Base-by-base conservation (phyloP, 2,888 invertebrate genomes). In the Strigamia transsilvanica region DNA sequence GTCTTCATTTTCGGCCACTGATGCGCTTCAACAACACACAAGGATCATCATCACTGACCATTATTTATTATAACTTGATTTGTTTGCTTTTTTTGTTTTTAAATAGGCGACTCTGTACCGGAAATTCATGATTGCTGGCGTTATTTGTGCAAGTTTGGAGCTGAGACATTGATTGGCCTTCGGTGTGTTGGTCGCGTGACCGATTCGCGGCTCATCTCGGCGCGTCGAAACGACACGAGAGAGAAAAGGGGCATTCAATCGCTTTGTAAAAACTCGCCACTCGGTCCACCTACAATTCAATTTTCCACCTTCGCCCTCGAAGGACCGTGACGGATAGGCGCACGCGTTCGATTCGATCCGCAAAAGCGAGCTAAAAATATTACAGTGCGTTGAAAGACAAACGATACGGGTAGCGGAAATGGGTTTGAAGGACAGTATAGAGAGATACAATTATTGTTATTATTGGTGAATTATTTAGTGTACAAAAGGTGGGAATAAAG, bases 351-450 rank as follows among this genome's bases (percentile, higher is more conserved):
- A 66, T 66, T 66, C 66, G 66, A 66, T 66, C 66, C 66, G 27
- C 66, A 23, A 23, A 5, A 27, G 23, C 66, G 15, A 66, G 66
- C 66, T 23, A 66, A 66, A 66, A 12, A 66, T 23, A 66, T 66
- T 23, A 23, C 13, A 66, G 27, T 66, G 66, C 27, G 66, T 66
- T 5, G 23, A 66, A 66, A 66, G 66, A 66, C 27, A 66, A 23
- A 66, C 66, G 66, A 27, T n/a, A n/a, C n/a, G n/a, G n/a, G n/a
- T 66, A 66, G 66, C 66, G 66, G 66, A 66, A 66, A 27, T 66
- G 66, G 66, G 51, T 51, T 51, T n/a, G 51, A 51, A 51, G n/a
- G 51, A 51, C 13, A 66, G 32, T 15, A 66, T 66, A 23, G 27
- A 66, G 66, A 23, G 66, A 4, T 51, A 51, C 51, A 51, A 51